phyloP scores from a whole-genome alignment of 2,888 invertebrate genomes.

The Tiliacea aurago region DNA sequence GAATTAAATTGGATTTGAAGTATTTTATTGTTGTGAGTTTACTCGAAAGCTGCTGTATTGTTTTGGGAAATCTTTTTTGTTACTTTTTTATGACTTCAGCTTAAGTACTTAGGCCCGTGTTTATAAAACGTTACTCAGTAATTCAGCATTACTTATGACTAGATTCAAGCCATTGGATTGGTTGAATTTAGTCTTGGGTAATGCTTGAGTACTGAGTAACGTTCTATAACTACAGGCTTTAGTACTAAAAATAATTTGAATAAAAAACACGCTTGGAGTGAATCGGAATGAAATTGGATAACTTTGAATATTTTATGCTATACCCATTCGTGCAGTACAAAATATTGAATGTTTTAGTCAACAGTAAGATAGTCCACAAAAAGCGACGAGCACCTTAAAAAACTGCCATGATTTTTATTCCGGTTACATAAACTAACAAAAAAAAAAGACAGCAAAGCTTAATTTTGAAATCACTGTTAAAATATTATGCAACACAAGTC shows the following conservation, averaged over 20 bases:
- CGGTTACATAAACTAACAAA: neutral
- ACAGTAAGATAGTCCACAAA: neutral
- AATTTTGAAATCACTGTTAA: constrained; percentile 17
- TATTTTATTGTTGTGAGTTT: constrained; percentile 18
- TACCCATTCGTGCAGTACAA: too few relatives aligned
- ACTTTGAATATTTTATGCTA: neutral
- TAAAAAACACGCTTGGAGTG: neutral
- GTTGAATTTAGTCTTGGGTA: too few relatives aligned
- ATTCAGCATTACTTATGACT: too few relatives aligned
- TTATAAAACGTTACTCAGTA: too few relatives aligned
- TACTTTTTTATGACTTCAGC: neutral
- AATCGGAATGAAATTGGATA: neutral
- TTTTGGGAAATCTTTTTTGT: neutral
- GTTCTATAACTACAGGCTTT: too few relatives aligned
- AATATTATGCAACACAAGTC: constrained; percentile 7
- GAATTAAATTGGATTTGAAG: constrained; percentile 42
- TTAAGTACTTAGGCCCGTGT: neutral
- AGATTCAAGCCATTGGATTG: too few relatives aligned
- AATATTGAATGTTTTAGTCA: neutral
- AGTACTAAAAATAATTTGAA: neutral
- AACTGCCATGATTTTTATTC: neutral
- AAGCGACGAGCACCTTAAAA: neutral
- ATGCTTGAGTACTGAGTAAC: too few relatives aligned
- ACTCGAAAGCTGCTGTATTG: neutral
- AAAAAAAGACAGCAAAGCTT: neutral